A percentile compares a stretch with the other conserved stretches of the same genome.
These are phyloP conservation scores for Yponomeuta cagnagella DNA, from an alignment of 2,888 invertebrate species.

Conservation along the genomic window DNA sequence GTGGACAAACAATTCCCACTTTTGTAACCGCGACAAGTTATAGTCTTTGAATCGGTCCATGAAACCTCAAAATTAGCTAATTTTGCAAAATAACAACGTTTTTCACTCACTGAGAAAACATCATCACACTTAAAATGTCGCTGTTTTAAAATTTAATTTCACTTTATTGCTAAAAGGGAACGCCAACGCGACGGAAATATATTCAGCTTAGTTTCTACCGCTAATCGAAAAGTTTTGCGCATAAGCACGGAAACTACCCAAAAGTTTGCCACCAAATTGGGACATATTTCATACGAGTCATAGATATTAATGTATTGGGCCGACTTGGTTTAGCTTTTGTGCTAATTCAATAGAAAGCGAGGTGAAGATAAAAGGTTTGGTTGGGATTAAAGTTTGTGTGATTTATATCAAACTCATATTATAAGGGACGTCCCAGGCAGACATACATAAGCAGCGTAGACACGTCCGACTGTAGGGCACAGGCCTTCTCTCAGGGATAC, in stretches of 20 bases:
- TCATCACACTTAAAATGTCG: neutral
- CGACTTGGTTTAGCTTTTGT: neutral
- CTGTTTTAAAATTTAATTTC: neutral
- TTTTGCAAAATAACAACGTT: no score
- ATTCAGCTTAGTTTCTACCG: conserved; percentile 7
- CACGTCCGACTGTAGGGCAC: no score
- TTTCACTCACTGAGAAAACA: no score
- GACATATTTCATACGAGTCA: conserved; percentile 10
- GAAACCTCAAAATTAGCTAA: no score
- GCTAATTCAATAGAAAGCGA: neutral
- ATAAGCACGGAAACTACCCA: conserved; percentile 1
- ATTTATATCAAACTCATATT: no score
- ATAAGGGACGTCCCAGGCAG: no score
- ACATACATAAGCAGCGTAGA: no score
- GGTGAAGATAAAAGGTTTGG: neutral
- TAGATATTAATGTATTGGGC: neutral
- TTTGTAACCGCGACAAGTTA: no score
- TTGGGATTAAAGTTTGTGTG: no score
- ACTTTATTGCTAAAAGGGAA: neutral
- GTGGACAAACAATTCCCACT: no score
- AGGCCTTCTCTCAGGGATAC: no score
- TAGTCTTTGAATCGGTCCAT: no score
- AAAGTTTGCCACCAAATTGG: conserved; percentile 5
- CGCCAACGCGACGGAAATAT: conserved; percentile 2
- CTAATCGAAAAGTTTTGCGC: conserved; percentile 13